Evolutionary conservation across 2,888 invertebrate genomes (phyloP).

Genomic region (Heliconius hortense): DNA sequence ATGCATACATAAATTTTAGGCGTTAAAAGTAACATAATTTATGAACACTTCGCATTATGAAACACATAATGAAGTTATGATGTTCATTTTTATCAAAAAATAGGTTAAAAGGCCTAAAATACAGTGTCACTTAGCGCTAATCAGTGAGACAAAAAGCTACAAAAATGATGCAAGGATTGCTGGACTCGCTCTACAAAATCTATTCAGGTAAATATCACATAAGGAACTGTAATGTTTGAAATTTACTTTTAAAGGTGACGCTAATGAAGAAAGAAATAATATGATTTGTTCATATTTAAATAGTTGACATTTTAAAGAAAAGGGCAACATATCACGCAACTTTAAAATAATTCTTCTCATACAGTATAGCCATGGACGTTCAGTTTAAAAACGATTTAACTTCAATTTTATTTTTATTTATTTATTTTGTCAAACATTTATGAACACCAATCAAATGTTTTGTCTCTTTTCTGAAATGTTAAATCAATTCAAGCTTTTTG

Average conservation of each 20-base stretch:
- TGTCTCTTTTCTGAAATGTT: neutral
- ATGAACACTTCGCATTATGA: constrained; percentile 62
- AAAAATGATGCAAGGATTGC: constrained; percentile 79
- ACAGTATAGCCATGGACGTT: neutral
- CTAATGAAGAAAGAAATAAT: neutral
- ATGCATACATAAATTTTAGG: constrained; percentile 15
- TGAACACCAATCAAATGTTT: neutral
- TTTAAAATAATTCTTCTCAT: neutral
- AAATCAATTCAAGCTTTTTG: neutral
- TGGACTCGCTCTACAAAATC: constrained; percentile 75
- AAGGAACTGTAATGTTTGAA: neutral
- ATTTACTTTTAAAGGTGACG: neutral
- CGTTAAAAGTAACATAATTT: constrained; percentile 29
- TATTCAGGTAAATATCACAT: constrained; percentile 67
- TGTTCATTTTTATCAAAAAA: constrained; percentile 43
- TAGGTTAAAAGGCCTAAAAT: constrained; percentile 20
- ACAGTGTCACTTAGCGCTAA: constrained; percentile 47
- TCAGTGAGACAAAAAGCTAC: constrained; percentile 51
- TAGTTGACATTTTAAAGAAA: constrained; percentile 7
- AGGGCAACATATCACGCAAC: constrained; percentile 3
- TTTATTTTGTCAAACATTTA: neutral
- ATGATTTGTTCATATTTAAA: constrained; percentile 12
- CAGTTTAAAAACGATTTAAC: no score
- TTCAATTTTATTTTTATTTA: neutral
- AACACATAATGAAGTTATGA: constrained; percentile 55